Evolutionary conservation across 2,113 vertebrate species (phyloP), one percentile per base, ranked within the genome.

Genomic region (Leucopsar rothschildi): DNA sequence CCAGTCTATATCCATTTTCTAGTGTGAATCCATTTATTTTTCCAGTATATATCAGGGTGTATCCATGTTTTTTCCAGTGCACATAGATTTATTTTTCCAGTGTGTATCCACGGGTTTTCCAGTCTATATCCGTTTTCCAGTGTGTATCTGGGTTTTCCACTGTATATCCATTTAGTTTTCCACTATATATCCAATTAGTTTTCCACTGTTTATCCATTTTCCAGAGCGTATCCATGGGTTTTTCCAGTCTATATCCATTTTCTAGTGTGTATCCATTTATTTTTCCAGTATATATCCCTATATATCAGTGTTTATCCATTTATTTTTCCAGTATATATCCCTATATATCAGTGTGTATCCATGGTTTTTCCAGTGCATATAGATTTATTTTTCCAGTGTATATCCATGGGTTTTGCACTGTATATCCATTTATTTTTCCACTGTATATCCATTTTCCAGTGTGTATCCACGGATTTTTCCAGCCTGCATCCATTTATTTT

Each of bases 31-130:
- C 11, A 47, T n/a, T 59, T 18, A 15, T 15, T 63, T 63, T 44
- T 33, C 42, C 42, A 33, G 7, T 8, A 35, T 35, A 35, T 35
- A 35, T 35, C 35, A 35, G 35, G 35, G 3, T 20, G 11, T 28
- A 35, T 28, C 33, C 33, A 68, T 25, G 27, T 0, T 22, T 64
- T 44, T 61, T 11, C 21, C 42, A 12, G 12, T 21, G 5, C 20
- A 0, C 25, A 12, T 28, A 6, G n/a, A 49, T 19, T 47, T 65
- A 0, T 47, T 35, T 35, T 49, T 4, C 65, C n/a, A 28, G 3
- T 28, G 3, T 20, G 11, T 28, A 35, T 28, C 33, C 33, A 68
- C 19, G 27, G 1, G 15, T 64, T 44, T 61, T 15, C 44, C 44
- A 45, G 18, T 28, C 2, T 20, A 8, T 28, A 35, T 28, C 33